phyloP scores from a whole-genome alignment of 2,888 invertebrate species.

The Physocephala rufipes region DNA sequence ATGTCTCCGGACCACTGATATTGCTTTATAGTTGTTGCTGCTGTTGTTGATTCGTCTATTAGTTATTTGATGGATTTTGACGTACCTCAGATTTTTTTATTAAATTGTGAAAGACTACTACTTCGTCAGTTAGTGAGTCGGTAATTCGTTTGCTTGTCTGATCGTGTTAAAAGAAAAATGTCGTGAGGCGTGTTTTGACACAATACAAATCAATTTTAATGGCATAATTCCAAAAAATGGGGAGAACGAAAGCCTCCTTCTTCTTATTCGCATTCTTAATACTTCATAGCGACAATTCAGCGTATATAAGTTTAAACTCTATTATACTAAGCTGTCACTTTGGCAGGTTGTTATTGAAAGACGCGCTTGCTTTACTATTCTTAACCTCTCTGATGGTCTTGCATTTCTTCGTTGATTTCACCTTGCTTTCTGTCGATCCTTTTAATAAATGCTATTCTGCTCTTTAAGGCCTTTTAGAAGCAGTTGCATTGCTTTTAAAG shows the following conservation, averaged over 20 bases:
- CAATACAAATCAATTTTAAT: slow-evolving; percentile 19
- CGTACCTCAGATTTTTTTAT: not conserved
- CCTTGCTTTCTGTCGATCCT: not conserved
- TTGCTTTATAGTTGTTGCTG: too few relatives aligned
- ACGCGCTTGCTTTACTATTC: too few relatives aligned
- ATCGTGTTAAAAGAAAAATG: not conserved
- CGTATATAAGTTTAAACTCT: not conserved
- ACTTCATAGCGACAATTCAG: too few relatives aligned
- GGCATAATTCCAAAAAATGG: not conserved
- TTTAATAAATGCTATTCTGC: not conserved
- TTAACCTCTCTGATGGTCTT: not conserved
- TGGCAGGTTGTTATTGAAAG: slow-evolving; percentile 22
- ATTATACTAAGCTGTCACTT: slow-evolving; percentile 27
- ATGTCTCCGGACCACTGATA: slow-evolving; percentile 22
- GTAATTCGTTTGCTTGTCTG: too few relatives aligned
- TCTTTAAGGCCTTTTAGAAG: not conserved
- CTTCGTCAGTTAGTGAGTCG: not conserved
- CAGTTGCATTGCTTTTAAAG: not conserved
- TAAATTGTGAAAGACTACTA: not conserved
- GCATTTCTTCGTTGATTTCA: not conserved
- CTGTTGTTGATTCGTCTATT: not conserved
- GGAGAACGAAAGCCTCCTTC: not conserved
- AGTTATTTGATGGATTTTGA: not conserved
- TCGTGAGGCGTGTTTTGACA: slow-evolving; percentile 9
- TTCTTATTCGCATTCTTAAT: not conserved